Evolutionary conservation across 1,140 invertebrate species (phyloP).

Genomic region (Lycorma delicatula): DNA sequence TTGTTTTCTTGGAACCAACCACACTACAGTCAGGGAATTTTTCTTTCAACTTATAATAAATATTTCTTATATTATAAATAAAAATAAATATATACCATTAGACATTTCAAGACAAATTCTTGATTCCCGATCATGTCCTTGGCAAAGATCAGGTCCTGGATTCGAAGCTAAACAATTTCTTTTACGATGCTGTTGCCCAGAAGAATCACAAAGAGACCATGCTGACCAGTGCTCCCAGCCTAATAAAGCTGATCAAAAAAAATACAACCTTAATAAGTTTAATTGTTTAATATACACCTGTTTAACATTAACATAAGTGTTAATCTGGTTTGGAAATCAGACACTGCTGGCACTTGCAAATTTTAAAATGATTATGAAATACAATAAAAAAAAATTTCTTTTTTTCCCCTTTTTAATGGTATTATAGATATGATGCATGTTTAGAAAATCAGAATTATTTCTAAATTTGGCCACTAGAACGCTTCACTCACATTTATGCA

Average conservation of each 20-base stretch:
- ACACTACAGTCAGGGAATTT: too few relatives aligned
- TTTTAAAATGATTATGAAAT: too few relatives aligned
- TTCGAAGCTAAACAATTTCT: slow-evolving; percentile 47
- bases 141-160: slow-evolving; percentile 48
- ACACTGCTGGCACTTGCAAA: too few relatives aligned
- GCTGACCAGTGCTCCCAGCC: slow-evolving; percentile 56
- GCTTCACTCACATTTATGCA: too few relatives aligned
- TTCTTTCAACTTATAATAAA: too few relatives aligned
- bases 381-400: too few relatives aligned
- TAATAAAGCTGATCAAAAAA: slow-evolving; percentile 40
- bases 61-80: too few relatives aligned
- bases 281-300: neutral
- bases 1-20: too few relatives aligned
- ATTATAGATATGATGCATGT: too few relatives aligned
- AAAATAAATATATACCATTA: slow-evolving; percentile 7
- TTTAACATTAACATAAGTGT: neutral
- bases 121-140: slow-evolving; percentile 25
- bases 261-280: neutral
- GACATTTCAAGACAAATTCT: slow-evolving; percentile 14
- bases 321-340: neutral
- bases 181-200: slow-evolving; percentile 53
- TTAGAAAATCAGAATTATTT: too few relatives aligned
- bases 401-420: too few relatives aligned
- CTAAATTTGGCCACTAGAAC: too few relatives aligned
- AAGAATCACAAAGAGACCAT: slow-evolving; percentile 58